Conservation (phyloP, 2,113 vertebrate genomes). For the Toxotes jaculatrix region DNA sequence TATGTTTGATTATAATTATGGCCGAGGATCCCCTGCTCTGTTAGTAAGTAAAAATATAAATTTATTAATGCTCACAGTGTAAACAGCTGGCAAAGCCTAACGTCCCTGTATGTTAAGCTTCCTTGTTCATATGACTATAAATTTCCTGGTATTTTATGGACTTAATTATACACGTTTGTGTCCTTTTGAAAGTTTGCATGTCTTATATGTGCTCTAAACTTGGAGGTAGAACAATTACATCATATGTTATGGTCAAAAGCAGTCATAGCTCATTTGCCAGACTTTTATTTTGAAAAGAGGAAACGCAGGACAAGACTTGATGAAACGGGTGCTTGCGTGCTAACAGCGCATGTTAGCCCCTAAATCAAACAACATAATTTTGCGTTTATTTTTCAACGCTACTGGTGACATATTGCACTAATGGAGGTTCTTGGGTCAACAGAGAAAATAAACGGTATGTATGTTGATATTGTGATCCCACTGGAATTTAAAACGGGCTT, state of each 20-base stretch:
- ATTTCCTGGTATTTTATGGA: too few relatives aligned
- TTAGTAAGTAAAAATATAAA: too few relatives aligned
- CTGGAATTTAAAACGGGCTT: neutral
- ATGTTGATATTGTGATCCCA: neutral
- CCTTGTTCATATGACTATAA: too few relatives aligned
- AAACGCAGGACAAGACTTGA: slow-evolving; percentile 40
- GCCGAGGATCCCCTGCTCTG: too few relatives aligned
- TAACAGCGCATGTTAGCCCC: slow-evolving; percentile 70
- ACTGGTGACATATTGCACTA: neutral
- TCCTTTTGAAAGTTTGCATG: too few relatives aligned
- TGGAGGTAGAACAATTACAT: too few relatives aligned
- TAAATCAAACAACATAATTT: slow-evolving; percentile 23
- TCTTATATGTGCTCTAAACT: neutral
- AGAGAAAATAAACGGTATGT: slow-evolving; percentile 61
- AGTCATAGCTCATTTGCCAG: neutral
- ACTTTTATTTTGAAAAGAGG: slow-evolving; percentile 67
- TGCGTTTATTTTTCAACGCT: neutral
- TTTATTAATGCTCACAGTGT: too few relatives aligned
- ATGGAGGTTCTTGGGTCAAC: slow-evolving; percentile 45
- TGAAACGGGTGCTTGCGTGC: slow-evolving; percentile 68
- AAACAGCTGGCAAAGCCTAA: too few relatives aligned
- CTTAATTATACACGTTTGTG: too few relatives aligned
- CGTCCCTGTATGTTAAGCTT: too few relatives aligned
- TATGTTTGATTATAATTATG: too few relatives aligned
- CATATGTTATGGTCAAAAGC: too few relatives aligned